Base-by-base conservation (phyloP, 35 echinoderm and acorn worm species). In the Ophiothrix spiculata region DNA sequence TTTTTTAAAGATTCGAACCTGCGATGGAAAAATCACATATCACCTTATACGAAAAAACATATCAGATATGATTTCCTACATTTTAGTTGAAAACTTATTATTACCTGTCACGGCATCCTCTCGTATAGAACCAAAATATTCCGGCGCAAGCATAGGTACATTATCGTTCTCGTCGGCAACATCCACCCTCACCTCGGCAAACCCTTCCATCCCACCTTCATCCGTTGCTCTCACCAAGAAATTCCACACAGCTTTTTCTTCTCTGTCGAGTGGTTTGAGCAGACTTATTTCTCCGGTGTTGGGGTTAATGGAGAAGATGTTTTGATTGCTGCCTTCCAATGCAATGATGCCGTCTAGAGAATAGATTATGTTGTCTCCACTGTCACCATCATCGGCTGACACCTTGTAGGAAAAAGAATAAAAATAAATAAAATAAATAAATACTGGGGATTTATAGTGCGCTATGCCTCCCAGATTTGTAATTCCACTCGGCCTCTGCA, bases 81-180 rank as follows among this genome's bases (percentile, higher is more conserved):
- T n/a, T n/a, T n/a, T n/a, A n/a, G n/a, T n/a, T n/a, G n/a, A n/a
- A n/a, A n/a, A n/a, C n/a, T 38, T 39, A 29, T 32, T 75, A 85
- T 80, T 86, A 97, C 95, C 82, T 40, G 29, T 34, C 0, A 40
- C 60, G 13, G 80, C 49, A 40, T 91, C 74, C 54, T 97, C 95
- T 21, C 81, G 40, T 6, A 97, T 86, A 54, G 56, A 76, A 15
- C 95, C 95, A 21, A 77, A 74, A 29, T 93, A 97, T 40, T 87
- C 87, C 25, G 79, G 88, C 32, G 85, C 78, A 1, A 97, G 93
- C 0, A 46, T 36, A 2, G 95, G 95, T 1, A 0, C 41, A 63
- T 90, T 91, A 45, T 97, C 95, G 33, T 97, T 97, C 19, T 91
- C 82, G 83, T 97, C 88, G 10, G 35, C 32, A 0, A 94, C 84